phyloP scores from a whole-genome alignment of 1,140 invertebrate species.

The Lethocerus indicus region DNA sequence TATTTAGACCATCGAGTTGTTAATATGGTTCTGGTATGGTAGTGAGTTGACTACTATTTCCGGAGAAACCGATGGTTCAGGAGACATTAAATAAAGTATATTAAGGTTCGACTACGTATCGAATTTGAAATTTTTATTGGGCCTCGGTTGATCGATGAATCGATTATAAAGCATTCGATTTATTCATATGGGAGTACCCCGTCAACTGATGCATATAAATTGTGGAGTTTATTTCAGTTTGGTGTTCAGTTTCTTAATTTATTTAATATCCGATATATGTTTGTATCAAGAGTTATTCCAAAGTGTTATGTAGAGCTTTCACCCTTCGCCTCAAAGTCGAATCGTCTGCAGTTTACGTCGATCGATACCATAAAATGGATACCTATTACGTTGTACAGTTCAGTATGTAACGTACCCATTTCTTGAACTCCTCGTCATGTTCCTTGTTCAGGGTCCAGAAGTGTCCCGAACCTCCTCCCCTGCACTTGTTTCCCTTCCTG shows the following conservation, averaged over 20 bases:
- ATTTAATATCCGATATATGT: no score
- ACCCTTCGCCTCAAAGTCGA: not conserved
- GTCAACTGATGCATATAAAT: no score
- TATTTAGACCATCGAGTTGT: not conserved
- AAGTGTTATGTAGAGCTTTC: not conserved
- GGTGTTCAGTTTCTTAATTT: no score
- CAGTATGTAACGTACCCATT: slow-evolving; percentile 21
- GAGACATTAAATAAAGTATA: not conserved
- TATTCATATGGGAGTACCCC: no score
- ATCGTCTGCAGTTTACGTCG: not conserved
- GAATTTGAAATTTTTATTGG: not conserved
- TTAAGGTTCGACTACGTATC: not conserved
- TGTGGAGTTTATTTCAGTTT: no score
- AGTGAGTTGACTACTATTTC: not conserved
- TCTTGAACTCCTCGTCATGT: slow-evolving; percentile 28
- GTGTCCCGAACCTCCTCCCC: slow-evolving; percentile 61
- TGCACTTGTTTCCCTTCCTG: slow-evolving; percentile 63
- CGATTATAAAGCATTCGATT: no score
- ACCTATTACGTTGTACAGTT: not conserved
- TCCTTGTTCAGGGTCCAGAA: slow-evolving; percentile 62
- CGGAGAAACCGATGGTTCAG: not conserved
- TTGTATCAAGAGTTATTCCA: not conserved
- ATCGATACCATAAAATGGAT: not conserved
- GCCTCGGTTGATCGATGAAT: no score
- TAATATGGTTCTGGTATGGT: not conserved